These are phyloP conservation scores for Hipposideros armiger DNA, from an alignment of 2,113 vertebrate genomes.

Conservation along the genomic window DNA sequence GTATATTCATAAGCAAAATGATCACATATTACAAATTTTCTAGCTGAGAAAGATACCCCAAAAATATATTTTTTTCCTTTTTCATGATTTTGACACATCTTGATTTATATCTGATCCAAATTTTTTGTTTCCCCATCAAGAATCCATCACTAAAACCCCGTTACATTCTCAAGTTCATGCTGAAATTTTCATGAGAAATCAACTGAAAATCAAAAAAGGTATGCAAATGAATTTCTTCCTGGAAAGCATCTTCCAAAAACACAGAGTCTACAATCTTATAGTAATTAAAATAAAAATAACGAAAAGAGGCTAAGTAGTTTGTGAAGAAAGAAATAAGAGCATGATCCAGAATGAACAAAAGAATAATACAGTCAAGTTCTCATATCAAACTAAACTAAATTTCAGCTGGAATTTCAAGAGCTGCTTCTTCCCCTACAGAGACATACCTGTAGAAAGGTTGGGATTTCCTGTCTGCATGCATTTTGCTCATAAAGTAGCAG, in stretches of 20 bases:
- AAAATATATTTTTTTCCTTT: not conserved
- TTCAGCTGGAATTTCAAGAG: not conserved
- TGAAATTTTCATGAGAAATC: constrained; percentile 22
- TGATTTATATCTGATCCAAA: not conserved
- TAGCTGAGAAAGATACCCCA: not conserved
- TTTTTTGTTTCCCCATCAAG: not conserved
- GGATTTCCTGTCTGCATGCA: not conserved
- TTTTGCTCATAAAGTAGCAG: not conserved
- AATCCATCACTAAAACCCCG: not conserved
- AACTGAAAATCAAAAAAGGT: constrained; percentile 44
- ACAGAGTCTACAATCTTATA: not conserved
- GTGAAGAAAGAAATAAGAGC: not conserved
- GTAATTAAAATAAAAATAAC: not conserved
- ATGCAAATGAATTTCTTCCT: constrained; percentile 8
- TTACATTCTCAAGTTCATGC: not conserved
- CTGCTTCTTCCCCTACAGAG: not conserved
- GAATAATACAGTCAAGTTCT: not conserved
- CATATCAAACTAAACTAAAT: not conserved
- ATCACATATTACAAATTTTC: not conserved
- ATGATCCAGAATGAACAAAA: not conserved
- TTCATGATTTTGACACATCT: not conserved
- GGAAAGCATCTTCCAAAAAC: not conserved
- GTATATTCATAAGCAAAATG: not conserved
- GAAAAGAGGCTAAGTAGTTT: not conserved
- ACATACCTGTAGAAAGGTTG: not conserved